A percentile compares a stretch with the other conserved stretches of the same genome.
Conservation (phyloP, 2,797 vertebrate species). For the Crax fasciolata region DNA sequence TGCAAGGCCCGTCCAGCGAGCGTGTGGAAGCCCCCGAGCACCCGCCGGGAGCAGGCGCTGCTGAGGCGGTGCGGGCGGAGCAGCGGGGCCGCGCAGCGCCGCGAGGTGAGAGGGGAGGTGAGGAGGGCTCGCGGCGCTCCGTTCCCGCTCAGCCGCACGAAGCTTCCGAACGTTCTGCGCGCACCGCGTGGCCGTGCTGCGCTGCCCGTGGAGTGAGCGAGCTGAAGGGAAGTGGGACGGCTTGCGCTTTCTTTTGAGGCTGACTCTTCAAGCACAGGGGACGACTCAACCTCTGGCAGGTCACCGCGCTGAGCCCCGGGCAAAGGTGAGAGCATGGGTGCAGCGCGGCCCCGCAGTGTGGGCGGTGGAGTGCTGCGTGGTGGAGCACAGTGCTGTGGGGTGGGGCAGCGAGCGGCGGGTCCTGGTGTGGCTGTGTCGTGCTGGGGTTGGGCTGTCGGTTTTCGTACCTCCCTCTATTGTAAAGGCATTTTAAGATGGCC, state of each 20-base stretch:
- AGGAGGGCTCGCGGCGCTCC: neutral
- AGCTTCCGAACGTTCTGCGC: neutral
- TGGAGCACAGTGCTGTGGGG: too few relatives aligned
- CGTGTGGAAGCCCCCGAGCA: accelerated
- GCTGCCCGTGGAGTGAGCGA: accelerated
- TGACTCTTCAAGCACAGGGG: accelerated
- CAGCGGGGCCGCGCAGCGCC: too few relatives aligned
- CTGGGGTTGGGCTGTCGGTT: neutral
- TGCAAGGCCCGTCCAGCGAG: accelerated
- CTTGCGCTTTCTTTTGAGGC: accelerated
- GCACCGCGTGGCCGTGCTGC: too few relatives aligned
- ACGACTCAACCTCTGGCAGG: accelerated
- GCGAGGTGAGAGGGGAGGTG: too few relatives aligned
- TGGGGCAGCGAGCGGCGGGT: too few relatives aligned
- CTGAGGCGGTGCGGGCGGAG: too few relatives aligned
- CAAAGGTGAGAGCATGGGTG: accelerated
- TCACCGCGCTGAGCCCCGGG: accelerated
- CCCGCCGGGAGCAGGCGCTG: accelerated
- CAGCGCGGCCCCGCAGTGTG: accelerated
- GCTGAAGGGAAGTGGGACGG: accelerated
- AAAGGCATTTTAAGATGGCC: neutral
- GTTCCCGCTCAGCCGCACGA: neutral
- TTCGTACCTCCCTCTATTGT: too few relatives aligned
- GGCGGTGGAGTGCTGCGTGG: accelerated
- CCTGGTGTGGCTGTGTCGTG: neutral